A percentile compares a stretch with the other conserved stretches of the same genome.
These are phyloP conservation scores for Osmoderma eremita DNA, from an alignment of 2,888 invertebrate species.

Conservation along the genomic window DNA sequence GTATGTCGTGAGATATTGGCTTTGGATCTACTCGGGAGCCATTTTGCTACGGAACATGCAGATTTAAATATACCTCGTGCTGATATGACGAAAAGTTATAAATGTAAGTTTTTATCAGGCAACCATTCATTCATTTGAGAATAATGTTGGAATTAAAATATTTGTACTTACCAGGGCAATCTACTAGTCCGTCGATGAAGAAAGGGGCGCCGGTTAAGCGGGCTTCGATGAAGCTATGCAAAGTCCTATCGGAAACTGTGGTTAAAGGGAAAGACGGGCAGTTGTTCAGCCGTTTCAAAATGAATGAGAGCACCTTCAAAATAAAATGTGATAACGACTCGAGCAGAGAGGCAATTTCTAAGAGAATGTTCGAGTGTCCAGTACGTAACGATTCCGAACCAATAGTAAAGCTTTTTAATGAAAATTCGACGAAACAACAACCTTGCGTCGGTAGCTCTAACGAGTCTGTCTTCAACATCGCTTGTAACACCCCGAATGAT, in stretches of 20 bases:
- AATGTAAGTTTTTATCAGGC: conserved; percentile 37
- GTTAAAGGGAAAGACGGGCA: conserved; percentile 41
- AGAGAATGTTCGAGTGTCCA: conserved; percentile 40
- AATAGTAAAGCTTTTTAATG: conserved; percentile 34
- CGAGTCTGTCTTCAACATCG: conserved; percentile 25
- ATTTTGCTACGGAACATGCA: conserved; percentile 47
- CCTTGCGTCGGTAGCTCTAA: neutral
- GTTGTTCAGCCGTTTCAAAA: conserved; percentile 32
- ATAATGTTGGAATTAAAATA: neutral
- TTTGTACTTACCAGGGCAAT: conserved; percentile 36
- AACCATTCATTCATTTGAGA: no score
- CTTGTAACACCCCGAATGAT: conserved; percentile 31
- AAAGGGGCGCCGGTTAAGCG: conserved; percentile 38
- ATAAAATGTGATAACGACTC: conserved; percentile 37
- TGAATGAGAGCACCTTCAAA: conserved; percentile 40
- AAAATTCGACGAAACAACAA: conserved; percentile 19
- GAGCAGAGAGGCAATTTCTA: conserved; percentile 34
- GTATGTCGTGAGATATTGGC: conserved; percentile 47
- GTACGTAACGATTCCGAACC: conserved; percentile 27
- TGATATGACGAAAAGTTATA: conserved; percentile 40
- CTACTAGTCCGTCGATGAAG: conserved; percentile 39
- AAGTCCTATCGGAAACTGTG: conserved; percentile 42
- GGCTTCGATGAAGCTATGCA: conserved; percentile 43
- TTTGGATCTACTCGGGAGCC: conserved; percentile 45
- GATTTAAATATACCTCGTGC: conserved; percentile 41